Base-by-base conservation (phyloP, 1,140 invertebrate species). In the Drosophila kikkawai region DNA sequence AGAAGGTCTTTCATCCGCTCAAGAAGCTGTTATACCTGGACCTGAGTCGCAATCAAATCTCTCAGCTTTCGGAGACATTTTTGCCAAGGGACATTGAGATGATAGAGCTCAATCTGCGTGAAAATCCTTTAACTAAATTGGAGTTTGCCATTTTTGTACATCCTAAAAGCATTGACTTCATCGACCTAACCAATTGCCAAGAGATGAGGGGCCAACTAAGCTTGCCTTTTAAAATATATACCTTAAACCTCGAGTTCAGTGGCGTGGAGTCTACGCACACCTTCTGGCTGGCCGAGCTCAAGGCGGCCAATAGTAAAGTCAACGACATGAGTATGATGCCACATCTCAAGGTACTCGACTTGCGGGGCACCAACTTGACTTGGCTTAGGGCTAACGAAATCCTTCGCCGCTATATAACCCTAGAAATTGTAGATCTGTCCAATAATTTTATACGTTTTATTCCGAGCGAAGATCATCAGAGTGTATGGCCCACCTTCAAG, bases 21-120 rank as follows among this genome's bases (percentile, higher is more conserved):
- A 9, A 11, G n/a, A 44, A 17, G 41, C 41, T 44, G 3, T 1
- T 9, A 4, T 44, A 44, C n/a, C 41, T 44, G 8, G 41, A 44
- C n/a, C 8, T 44, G n/a, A 44, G 41, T 44, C 41, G 41, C 8
- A 44, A 44, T 44, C 41, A 17, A 44, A 44, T 44, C 41, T 44
- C 41, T 44, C 41, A 9, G n/a, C n/a, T 44, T 0, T 44, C 41
- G n/a, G 9, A 17, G n/a, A 44, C 7, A 11, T 44, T 44, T 9
- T 9, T 44, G 41, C n/a, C n/a, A 8, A 9, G n/a, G 1, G 4
- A 44, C 4, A 11, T 17, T 9, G n/a, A 44, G 41, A 4, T 44
- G 41, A 1, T 4, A 17, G 8, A 11, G 5, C 41, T 44, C 3
- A 17, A 17, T 17, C 41, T 44, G 8, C 41, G 41, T 44, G 41